phyloP scores from a whole-genome alignment of 1,140 invertebrate species.

The Drosophila ohnishii region DNA sequence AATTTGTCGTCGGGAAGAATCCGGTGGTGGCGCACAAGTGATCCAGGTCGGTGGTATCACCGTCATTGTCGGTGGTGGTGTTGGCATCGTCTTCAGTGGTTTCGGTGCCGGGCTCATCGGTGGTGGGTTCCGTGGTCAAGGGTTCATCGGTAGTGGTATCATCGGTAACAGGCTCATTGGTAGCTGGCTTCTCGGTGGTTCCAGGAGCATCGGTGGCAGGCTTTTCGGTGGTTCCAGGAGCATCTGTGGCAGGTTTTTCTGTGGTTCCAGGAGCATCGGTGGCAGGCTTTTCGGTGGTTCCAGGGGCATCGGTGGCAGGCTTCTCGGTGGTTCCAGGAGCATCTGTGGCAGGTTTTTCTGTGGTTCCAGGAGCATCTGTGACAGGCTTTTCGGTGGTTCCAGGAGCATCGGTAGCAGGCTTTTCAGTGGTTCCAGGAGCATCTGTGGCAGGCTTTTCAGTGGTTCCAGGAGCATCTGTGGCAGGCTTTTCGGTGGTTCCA shows the following conservation, averaged over 20 bases:
- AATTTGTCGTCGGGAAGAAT: slow-evolving; percentile 30
- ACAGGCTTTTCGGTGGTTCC: background rate
- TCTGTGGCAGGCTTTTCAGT: background rate
- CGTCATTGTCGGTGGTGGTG: slow-evolving; percentile 2
- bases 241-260: background rate
- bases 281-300: background rate
- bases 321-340: background rate
- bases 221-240: background rate
- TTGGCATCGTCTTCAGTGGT: slow-evolving; percentile 12
- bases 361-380: background rate
- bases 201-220: background rate
- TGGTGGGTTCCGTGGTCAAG: background rate
- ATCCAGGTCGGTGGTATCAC: background rate
- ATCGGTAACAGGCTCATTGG: background rate
- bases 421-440: background rate
- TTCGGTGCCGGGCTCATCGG: background rate
- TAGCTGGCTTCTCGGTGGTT: background rate
- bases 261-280: background rate
- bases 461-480: background rate
- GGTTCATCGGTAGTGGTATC: background rate
- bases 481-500: background rate
- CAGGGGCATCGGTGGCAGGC: background rate
- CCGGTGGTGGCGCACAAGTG: slow-evolving; percentile 50
- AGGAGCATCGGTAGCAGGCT: background rate
- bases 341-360: background rate